Evolutionary conservation across 2,113 vertebrate species (phyloP).

Genomic region (Seriola aureovittata): DNA sequence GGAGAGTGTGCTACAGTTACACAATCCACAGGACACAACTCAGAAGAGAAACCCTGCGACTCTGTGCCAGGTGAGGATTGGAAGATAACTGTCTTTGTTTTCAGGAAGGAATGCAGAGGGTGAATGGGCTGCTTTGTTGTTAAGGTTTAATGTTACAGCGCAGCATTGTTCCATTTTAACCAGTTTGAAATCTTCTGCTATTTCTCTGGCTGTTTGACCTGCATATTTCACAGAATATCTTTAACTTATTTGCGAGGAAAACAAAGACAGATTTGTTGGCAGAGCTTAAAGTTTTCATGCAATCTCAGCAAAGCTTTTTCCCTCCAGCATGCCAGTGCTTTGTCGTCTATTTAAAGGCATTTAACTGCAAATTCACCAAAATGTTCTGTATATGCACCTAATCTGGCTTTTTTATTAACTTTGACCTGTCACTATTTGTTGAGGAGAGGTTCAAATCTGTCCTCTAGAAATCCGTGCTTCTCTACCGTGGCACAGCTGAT

Average conservation of each 20-base stretch:
- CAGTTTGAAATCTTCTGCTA: neutral
- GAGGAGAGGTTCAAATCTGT: conserved; percentile 32
- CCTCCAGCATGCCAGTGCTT: neutral
- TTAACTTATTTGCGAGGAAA: conserved; percentile 1
- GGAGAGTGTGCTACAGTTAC: conserved; percentile 14
- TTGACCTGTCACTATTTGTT: conserved; percentile 14
- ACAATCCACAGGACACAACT: conserved; percentile 37
- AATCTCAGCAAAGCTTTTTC: neutral
- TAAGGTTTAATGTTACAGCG: conserved; percentile 45
- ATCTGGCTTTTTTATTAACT: neutral
- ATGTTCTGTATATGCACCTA: neutral
- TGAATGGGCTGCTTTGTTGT: conserved; percentile 57
- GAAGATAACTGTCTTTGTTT: conserved; percentile 29
- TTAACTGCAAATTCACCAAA: neutral
- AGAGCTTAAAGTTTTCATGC: conserved; percentile 2
- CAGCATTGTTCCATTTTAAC: conserved; percentile 16
- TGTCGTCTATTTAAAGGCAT: conserved; percentile 8
- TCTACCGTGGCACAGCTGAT: conserved; percentile 68
- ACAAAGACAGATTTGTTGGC: neutral
- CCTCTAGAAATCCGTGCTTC: conserved; percentile 30
- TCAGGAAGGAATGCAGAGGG: conserved; percentile 46
- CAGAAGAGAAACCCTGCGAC: conserved; percentile 36
- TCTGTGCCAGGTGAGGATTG: conserved; percentile 71
- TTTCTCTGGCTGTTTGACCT: conserved; percentile 1
- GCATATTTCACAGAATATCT: neutral